Base-by-base conservation (phyloP, 1,140 invertebrate species). In the Popillia japonica region DNA sequence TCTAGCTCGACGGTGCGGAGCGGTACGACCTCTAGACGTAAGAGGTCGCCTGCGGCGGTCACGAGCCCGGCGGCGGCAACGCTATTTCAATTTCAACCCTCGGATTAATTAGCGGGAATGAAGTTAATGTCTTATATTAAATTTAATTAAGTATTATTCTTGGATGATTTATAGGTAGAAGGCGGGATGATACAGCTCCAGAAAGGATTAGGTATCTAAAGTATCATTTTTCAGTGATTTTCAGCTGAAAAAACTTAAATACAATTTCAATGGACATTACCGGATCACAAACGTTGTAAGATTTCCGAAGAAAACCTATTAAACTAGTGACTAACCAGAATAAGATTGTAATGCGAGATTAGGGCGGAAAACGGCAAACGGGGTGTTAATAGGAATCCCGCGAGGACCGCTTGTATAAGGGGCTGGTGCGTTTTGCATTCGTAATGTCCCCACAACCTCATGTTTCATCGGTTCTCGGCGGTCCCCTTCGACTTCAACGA, bases 71-170 rank as follows among this genome's bases (percentile, higher is more conserved):
- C 48, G 14, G n/a, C 48, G 48, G 48, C 48, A 17, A 55, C 48
- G 17, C 17, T 55, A 55, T 55, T 55, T 55, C 48, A 55, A 55
- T 55, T 55, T 55, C 48, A 7, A 55, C 48, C 48, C 48, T n/a
- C 17, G 48, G 48, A 55, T 55, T 55, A 55, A 55, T 55, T 55
- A 55, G 48, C 48, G 48, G 48, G n/a, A 17, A 55, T 55, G 48
- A 55, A 55, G 48, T 55, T 55, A 55, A 55, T 55, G 14, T 17
- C 48, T 14, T 55, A 55, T 55, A 55, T 55, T 55, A 55, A 55
- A 55, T 55, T 55, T 55, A 55, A 55, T 55, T 55, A 55, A 55
- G 48, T 6, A 55, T 17, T 55, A 14, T 55, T 17, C 17, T 55
- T 55, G 14, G 11, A 14, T 55, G 14, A 55, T 55, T 55, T 55